Conservation (phyloP, 2,888 invertebrate genomes). For the Digitonthophagus gazella region DNA sequence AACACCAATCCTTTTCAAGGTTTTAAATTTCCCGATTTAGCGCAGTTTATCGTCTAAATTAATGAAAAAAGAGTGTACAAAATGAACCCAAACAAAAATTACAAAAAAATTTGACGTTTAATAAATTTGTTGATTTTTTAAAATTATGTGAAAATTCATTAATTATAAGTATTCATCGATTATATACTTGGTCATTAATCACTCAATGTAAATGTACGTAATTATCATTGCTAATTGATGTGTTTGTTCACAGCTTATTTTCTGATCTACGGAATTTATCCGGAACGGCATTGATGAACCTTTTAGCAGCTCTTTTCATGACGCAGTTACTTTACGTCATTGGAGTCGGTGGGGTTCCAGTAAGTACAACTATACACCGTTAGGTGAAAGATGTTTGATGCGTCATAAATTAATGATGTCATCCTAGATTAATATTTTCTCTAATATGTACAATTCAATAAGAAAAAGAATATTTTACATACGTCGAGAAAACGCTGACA, state of each 20-base stretch:
- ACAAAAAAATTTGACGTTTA: too few relatives aligned
- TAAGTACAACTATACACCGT: constrained; percentile 44
- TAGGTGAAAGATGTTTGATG: too few relatives aligned
- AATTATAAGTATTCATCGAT: too few relatives aligned
- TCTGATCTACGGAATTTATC: constrained; percentile 65
- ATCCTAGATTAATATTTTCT: too few relatives aligned
- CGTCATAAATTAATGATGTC: neutral
- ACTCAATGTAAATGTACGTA: neutral
- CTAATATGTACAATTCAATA: too few relatives aligned
- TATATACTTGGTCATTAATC: too few relatives aligned
- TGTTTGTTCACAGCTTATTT: constrained; percentile 56
- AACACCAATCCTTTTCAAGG: constrained; percentile 52
- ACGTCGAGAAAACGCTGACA: too few relatives aligned
- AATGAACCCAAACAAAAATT: too few relatives aligned
- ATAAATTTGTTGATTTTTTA: too few relatives aligned
- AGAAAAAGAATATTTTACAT: too few relatives aligned
- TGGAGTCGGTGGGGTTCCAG: constrained; percentile 65
- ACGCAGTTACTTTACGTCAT: constrained; percentile 66
- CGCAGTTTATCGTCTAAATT: constrained; percentile 61
- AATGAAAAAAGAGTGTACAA: too few relatives aligned
- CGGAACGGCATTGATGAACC: constrained; percentile 66
- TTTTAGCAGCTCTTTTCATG: constrained; percentile 66
- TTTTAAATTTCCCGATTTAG: constrained; percentile 76
- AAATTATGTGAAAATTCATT: too few relatives aligned
- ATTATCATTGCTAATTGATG: neutral